These are phyloP conservation scores for Telmatherina bonti DNA, from an alignment of 2,797 vertebrate species.

Conservation along the genomic window DNA sequence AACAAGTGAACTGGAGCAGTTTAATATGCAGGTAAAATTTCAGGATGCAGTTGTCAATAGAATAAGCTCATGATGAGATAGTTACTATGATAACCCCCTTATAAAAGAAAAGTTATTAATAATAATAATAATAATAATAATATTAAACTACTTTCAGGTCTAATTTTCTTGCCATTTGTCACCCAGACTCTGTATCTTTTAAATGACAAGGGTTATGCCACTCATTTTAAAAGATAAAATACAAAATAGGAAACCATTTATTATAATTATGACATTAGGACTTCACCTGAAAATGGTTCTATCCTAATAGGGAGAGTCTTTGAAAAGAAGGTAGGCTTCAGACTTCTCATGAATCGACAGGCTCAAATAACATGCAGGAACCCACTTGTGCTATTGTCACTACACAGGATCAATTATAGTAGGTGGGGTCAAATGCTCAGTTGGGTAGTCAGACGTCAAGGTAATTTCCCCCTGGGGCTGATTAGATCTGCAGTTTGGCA, in stretches of 20 bases:
- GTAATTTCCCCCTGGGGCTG: conserved; percentile 19
- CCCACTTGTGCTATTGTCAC: conserved; percentile 17
- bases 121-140: neutral
- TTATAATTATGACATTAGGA: neutral
- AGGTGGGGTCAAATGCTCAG: conserved; percentile 41
- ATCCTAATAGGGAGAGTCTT: neutral
- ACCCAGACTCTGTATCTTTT: neutral
- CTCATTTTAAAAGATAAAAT: neutral
- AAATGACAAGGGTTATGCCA: neutral
- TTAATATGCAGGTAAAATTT: conserved; percentile 59
- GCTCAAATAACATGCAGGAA: conserved; percentile 6
- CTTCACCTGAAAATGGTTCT: neutral
- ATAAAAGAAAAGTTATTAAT: neutral
- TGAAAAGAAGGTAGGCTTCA: neutral
- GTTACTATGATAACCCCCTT: neutral
- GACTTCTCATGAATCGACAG: neutral
- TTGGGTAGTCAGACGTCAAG: conserved; percentile 35
- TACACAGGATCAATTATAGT: conserved; percentile 6
- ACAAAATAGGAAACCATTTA: neutral
- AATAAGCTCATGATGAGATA: neutral
- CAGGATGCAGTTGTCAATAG: conserved; percentile 27
- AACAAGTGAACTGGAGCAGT: conserved; percentile 24
- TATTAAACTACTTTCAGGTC: neutral
- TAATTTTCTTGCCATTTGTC: neutral
- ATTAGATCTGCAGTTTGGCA: conserved; percentile 23